Evolutionary conservation across 2,797 vertebrate genomes (phyloP).

Genomic region (Notolepis coatsorum): DNA sequence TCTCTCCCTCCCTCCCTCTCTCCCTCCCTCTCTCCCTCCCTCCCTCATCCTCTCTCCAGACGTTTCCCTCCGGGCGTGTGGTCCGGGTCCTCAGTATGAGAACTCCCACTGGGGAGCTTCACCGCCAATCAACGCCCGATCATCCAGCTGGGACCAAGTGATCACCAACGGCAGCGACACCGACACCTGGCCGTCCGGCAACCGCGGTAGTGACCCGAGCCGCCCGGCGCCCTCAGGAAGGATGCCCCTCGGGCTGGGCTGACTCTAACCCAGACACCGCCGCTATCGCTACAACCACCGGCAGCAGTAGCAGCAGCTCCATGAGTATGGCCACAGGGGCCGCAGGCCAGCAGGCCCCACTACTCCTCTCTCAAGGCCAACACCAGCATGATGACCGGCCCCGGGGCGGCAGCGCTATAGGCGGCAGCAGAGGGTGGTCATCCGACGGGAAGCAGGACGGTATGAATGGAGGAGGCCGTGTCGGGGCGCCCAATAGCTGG

Average conservation of each 20-base stretch:
- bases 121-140: conserved; percentile 84
- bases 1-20: conserved; percentile 1
- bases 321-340: conserved; percentile 96
- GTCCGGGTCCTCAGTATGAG: conserved; percentile 92
- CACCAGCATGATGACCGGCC: conserved; percentile 88
- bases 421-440: conserved; percentile 81
- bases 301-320: conserved; percentile 76
- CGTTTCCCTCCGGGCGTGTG: conserved; percentile 87
- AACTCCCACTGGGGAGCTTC: conserved; percentile 87
- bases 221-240: conserved; percentile 87
- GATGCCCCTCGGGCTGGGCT: conserved; percentile 91
- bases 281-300: conserved; percentile 57
- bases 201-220: conserved; percentile 81
- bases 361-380: conserved; percentile 89
- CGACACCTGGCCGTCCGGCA: conserved; percentile 91
- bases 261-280: conserved; percentile 82
- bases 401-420: conserved; percentile 83
- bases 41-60: conserved; percentile 78
- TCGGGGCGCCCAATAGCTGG: conserved; percentile 68
- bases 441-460: conserved; percentile 92
- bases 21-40: neutral
- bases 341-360: conserved; percentile 92
- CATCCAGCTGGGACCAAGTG: conserved; percentile 92
- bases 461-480: conserved; percentile 62
- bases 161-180: conserved; percentile 88